Conservation (phyloP, 2,888 invertebrate species). For the Amphimallon solstitiale region DNA sequence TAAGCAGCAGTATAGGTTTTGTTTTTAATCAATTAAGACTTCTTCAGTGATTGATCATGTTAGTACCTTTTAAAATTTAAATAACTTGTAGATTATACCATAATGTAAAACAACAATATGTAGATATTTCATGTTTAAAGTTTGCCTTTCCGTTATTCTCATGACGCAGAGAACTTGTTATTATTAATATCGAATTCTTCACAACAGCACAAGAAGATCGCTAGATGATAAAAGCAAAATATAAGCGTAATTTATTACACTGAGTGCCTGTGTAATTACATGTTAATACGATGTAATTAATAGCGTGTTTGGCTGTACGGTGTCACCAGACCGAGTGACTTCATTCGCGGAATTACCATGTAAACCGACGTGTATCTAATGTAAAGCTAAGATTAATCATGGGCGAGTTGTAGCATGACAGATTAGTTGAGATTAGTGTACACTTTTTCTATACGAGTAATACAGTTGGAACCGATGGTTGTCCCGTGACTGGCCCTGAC, state of each 20-base stretch:
- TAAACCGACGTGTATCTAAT: not conserved
- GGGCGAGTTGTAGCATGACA: not conserved
- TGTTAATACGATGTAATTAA: constrained; percentile 6
- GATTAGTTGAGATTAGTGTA: not conserved
- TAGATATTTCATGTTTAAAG: not conserved
- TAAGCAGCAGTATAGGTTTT: too few species aligned
- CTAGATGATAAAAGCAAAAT: too few species aligned
- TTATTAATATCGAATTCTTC: not conserved
- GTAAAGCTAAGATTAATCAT: not conserved
- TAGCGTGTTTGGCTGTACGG: not conserved
- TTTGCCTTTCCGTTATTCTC: not conserved
- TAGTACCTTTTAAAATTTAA: too few species aligned
- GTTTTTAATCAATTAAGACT: too few species aligned
- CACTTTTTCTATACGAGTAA: too few species aligned
- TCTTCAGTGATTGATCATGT: too few species aligned
- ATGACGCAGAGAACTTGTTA: too few species aligned
- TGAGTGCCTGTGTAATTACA: not conserved
- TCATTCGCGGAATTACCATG: not conserved
- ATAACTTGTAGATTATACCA: not conserved
- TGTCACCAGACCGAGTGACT: constrained; percentile 6
- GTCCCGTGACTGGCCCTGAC: too few species aligned
- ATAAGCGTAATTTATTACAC: not conserved
- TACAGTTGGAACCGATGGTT: not conserved
- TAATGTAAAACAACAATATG: not conserved
- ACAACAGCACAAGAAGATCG: too few species aligned